These are phyloP conservation scores for Terrapene triunguis DNA, from an alignment of 2,113 vertebrate species.

Conservation along the genomic window DNA sequence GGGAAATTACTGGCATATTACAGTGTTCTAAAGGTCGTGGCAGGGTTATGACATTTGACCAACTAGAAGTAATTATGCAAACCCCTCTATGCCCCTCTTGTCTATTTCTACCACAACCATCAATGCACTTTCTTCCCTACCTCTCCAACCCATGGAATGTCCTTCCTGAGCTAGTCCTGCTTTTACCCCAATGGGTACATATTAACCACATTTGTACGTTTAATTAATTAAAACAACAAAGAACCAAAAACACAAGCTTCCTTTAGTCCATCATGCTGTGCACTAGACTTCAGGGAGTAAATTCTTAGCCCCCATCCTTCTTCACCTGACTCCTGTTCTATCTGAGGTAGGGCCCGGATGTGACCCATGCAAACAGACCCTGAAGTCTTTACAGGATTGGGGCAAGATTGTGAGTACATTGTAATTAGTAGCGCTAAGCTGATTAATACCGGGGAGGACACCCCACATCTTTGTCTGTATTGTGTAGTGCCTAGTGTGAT, in stretches of 20 bases:
- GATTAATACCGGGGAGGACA: background rate
- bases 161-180: background rate
- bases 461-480: background rate
- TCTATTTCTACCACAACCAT: background rate
- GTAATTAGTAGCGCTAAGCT: background rate
- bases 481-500: background rate
- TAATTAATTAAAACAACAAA: background rate
- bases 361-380: rapidly evolving
- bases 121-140: background rate
- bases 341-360: background rate
- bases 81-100: rapidly evolving
- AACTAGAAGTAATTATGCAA: background rate
- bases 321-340: background rate
- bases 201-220: too few species aligned
- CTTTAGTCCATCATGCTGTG: background rate
- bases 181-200: background rate
- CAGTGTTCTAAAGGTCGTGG: background rate
- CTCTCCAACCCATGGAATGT: background rate
- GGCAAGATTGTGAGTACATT: background rate
- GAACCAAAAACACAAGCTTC: background rate
- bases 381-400: background rate
- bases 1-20: background rate
- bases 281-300: background rate
- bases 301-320: background rate
- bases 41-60: background rate